Conservation (phyloP, 2,113 vertebrate species). For the Perca fluviatilis region DNA sequence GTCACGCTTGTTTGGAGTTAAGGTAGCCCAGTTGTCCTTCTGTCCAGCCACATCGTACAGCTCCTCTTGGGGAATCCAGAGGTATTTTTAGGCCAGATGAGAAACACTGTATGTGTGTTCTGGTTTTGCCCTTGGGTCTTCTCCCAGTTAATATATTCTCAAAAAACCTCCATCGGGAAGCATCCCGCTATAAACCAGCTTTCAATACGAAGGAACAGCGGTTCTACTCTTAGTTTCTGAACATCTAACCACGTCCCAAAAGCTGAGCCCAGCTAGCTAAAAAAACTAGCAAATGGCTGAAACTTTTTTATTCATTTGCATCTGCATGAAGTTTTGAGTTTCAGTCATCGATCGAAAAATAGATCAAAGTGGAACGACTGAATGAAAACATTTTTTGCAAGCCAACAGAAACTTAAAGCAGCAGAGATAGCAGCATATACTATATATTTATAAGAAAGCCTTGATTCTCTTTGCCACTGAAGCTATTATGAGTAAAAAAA, state of each 20-base stretch:
- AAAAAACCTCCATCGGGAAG: background rate
- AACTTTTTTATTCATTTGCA: background rate
- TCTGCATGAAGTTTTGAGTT: too few species aligned
- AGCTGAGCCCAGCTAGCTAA: background rate
- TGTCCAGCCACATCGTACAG: background rate
- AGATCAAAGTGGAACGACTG: too few species aligned
- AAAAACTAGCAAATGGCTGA: background rate
- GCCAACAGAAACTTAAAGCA: too few species aligned
- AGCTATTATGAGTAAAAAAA: too few species aligned
- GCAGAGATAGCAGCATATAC: too few species aligned
- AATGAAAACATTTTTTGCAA: too few species aligned
- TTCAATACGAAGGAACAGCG: background rate
- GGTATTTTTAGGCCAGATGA: background rate
- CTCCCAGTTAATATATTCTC: background rate
- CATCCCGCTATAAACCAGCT: background rate
- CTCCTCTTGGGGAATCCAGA: background rate
- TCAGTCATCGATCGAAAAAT: too few species aligned
- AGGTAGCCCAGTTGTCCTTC: background rate
- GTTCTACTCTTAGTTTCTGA: background rate
- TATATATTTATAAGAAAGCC: too few species aligned
- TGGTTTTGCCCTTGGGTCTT: background rate
- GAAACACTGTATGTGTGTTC: background rate
- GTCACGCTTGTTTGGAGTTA: background rate
- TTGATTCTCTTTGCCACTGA: too few species aligned
- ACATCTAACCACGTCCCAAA: background rate